Evolutionary conservation across 1,140 invertebrate species (phyloP), one percentile per base, ranked within the genome.

Genomic region (Patella vulgata): DNA sequence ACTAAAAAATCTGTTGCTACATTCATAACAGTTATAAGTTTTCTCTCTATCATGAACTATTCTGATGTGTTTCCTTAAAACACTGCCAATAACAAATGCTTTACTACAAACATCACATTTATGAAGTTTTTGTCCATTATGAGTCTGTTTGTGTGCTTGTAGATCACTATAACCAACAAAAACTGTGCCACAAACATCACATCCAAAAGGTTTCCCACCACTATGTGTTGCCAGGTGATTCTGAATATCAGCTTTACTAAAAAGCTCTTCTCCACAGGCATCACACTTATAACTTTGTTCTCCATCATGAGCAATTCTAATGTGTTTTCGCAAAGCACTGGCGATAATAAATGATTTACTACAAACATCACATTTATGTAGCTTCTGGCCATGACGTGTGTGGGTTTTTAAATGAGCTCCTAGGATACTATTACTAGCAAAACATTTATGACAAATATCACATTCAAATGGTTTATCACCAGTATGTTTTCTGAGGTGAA

Each of bases 131-230:
- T n/a, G n/a, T n/a, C 66, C 66, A 19, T 59, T 69, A 77, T 96
- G 95, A 0, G 93, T 96, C 78, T 94, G 94, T 90, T 95, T 91
- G 80, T 97, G 94, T 60, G 95, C 95, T 82, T 95, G 95, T 71
- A 96, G 81, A 78, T 96, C 93, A 82, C 96, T 93, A 77, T 92
- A 94, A 80, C 93, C 89, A 31, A 92, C 93, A 84, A 95, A 96
- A 50, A 93, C 93, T 8, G 92, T 91, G 78, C 94, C 92, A 80
- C 94, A 96, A 79, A 94, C 91, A 4, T 89, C 87, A 82, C 94
- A 96, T 75, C n/a, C 43, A 19, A 19, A 46, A 5, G 43, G 43
- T 23, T 46, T 46, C 5, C n/a, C n/a, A 21, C 66, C 69, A 12
- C 60, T 71, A 77, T 97, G 95, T 0, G 93, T 96, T 78, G 94